These are phyloP conservation scores for Dysmachus trigonus DNA, from an alignment of 2,888 invertebrate genomes.

Conservation along the genomic window DNA sequence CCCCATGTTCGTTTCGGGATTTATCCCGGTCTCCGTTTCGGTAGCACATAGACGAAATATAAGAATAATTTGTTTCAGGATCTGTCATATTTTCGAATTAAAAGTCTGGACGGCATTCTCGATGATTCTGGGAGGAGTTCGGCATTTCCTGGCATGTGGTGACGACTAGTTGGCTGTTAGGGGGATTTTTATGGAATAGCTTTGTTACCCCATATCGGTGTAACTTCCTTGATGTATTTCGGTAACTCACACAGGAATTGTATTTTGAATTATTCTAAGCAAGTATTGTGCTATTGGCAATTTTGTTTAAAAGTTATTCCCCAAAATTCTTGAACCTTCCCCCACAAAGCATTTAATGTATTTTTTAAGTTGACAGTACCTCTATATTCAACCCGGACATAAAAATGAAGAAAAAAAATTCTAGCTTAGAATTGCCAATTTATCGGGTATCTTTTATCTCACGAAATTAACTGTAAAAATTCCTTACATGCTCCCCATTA, in stretches of 20 bases:
- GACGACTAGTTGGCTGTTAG: neutral
- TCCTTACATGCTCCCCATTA: neutral
- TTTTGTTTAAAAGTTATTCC: neutral
- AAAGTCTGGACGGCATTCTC: neutral
- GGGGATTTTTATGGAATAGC: neutral
- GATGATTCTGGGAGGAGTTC: neutral
- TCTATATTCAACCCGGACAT: neutral
- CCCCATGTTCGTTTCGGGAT: neutral
- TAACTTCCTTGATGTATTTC: neutral
- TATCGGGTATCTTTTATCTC: neutral
- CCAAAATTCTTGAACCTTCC: neutral
- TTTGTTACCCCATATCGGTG: neutral
- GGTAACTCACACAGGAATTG: neutral
- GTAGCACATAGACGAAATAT: neutral
- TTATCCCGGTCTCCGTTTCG: neutral
- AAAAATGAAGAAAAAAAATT: neutral
- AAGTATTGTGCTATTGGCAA: neutral
- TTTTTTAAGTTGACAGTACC: neutral
- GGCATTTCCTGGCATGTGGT: neutral
- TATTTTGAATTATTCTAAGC: neutral
- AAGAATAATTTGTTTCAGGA: neutral
- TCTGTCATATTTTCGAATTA: neutral
- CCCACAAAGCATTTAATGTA: neutral
- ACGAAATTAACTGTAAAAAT: conserved; percentile 12
- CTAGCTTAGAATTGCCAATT: neutral